phyloP scores from a whole-genome alignment of 2,888 invertebrate species.

The Opisthograptis luteolata region DNA sequence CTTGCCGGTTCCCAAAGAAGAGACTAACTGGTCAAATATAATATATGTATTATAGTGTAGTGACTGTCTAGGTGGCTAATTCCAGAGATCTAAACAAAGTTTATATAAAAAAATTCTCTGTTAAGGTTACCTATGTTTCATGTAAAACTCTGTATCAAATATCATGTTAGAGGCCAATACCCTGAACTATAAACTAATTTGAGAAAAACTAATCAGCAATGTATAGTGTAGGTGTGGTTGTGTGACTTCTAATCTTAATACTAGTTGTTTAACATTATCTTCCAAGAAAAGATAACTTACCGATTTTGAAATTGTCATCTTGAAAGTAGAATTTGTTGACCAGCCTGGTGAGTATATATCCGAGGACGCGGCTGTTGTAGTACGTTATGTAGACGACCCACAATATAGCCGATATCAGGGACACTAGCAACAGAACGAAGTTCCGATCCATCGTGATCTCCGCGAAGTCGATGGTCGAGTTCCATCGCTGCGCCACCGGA shows the following conservation, averaged over 20 bases:
- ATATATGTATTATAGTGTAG: too few species aligned
- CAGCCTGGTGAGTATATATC: conserved; percentile 94
- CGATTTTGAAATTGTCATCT: conserved; percentile 95
- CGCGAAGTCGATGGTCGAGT: conserved; percentile 85
- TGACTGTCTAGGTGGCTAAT: too few species aligned
- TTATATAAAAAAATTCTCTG: too few species aligned
- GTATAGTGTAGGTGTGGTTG: not conserved
- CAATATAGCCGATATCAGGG: conserved; percentile 91
- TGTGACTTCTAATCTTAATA: not conserved
- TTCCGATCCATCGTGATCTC: conserved; percentile 91
- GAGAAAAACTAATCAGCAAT: not conserved
- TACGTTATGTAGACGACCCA: conserved; percentile 98
- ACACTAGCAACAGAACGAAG: conserved; percentile 89
- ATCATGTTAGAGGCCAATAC: too few species aligned
- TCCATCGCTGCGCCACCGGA: conserved; percentile 82
- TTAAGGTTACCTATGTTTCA: too few species aligned
- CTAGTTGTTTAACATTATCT: not conserved
- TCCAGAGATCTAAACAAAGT: too few species aligned
- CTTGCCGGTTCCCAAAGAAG: too few species aligned
- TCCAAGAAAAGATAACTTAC: conserved; percentile 71
- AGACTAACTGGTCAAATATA: too few species aligned
- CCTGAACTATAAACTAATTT: too few species aligned
- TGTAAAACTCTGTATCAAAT: too few species aligned
- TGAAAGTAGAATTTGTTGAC: conserved; percentile 94
- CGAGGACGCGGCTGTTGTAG: conserved; percentile 96